Evolutionary conservation across 2,797 vertebrate genomes (phyloP).

Genomic region (Numenius phaeopus): DNA sequence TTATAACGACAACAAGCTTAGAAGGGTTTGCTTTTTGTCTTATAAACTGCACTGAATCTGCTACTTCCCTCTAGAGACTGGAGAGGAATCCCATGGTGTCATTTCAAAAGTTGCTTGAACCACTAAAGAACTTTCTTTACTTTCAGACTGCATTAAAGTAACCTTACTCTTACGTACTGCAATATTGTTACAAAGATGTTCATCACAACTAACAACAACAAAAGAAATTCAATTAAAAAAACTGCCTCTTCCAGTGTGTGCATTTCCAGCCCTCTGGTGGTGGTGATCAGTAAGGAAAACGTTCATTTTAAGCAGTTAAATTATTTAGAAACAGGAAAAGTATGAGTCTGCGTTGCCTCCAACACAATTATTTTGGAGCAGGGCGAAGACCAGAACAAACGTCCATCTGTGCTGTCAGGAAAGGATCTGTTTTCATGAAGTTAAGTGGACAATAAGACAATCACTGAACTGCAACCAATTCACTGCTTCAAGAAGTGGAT

Average conservation of each 20-base stretch:
- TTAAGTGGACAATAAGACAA: background rate
- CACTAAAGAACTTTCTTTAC: background rate
- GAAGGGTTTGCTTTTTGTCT: background rate
- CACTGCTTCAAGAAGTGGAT: background rate
- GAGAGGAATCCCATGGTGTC: background rate
- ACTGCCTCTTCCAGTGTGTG: background rate
- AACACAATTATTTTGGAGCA: background rate
- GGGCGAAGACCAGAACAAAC: background rate
- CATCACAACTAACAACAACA: background rate
- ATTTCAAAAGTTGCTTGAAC: background rate
- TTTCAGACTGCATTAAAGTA: background rate
- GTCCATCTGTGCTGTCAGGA: background rate
- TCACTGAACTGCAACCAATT: background rate
- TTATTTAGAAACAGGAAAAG: background rate
- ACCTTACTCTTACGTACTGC: background rate
- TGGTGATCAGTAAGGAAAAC: background rate
- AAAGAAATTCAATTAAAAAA: background rate
- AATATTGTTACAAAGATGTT: background rate
- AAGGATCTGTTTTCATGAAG: background rate
- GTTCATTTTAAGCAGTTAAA: background rate
- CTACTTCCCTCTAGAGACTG: background rate
- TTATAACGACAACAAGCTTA: background rate
- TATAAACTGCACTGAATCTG: background rate
- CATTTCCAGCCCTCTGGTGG: slow-evolving; percentile 34
- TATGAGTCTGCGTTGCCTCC: background rate